Evolutionary conservation across 2,888 invertebrate species (phyloP), one percentile per base, ranked within the genome.

Genomic region (Herminia tarsipennalis): DNA sequence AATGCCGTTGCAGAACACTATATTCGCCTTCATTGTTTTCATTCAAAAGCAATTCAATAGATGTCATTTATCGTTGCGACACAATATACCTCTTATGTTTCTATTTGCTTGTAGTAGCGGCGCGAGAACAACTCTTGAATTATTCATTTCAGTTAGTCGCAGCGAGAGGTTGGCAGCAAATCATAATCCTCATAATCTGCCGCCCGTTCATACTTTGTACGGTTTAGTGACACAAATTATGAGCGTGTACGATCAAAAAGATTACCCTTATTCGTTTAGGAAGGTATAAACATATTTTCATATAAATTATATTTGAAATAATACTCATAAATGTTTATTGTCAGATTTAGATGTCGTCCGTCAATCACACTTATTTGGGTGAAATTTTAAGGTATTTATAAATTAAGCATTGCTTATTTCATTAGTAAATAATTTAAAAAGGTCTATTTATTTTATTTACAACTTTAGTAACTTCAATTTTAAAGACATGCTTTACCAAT

Each of bases 21-120:
- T 56, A 56, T 57, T 61, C 56, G 24, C 60, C n/a, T n/a, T n/a
- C 39, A 63, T 73, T 73, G 75, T 73, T 68, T 70, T 64, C 63
- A 21, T 56, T 66, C 40, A 54, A 64, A 56, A 44, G 45, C 53
- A 53, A 66, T 71, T 69, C 57, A 67, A 68, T 63, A 59, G 63
- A 58, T 35, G 48, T 36, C 39, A 32, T 51, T 55, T 60, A 66
- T 62, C 56, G 24, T 34, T 4, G 25, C 30, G 48, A 21, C 59
- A 59, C 56, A 64, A 57, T 58, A 54, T 24, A 43, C 49, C 60
- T 56, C 52, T 67, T 52, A 57, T 55, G 56, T 67, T 58, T 58
- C 54, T 66, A 65, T 61, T 67, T 67, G 56, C 42, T 54, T 47
- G 38, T 55, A 50, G 50, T 51, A 52, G 39, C 30, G 30, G 17